phyloP scores from a whole-genome alignment of 2,113 vertebrate genomes.

The Lepidothrix coronata region DNA sequence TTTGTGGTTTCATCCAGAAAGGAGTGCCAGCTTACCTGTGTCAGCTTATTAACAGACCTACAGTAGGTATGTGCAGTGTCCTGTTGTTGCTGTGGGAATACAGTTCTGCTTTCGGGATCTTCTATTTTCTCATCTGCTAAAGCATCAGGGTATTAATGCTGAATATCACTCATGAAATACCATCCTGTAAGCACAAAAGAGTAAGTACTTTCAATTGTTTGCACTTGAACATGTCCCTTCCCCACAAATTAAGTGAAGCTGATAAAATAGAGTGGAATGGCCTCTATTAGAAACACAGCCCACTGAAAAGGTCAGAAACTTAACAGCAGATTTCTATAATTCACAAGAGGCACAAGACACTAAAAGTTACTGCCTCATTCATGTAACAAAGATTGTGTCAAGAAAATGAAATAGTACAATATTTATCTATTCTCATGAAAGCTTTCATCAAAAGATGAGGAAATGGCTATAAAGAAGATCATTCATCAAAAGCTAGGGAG shows the following conservation, averaged over 20 bases:
- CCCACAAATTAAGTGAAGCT: conserved; percentile 19
- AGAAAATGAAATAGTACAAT: conserved; percentile 50
- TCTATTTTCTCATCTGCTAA: not conserved
- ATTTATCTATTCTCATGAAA: conserved; percentile 37
- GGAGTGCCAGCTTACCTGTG: not conserved
- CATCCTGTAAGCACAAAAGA: not conserved
- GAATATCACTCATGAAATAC: not conserved
- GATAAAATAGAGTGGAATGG: conserved; percentile 26
- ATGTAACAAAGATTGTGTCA: conserved; percentile 45
- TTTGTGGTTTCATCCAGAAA: not conserved
- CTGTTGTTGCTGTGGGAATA: not conserved
- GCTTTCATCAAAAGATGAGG: conserved; percentile 27
- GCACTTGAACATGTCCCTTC: not conserved
- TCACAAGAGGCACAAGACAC: not conserved
- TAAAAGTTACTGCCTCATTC: conserved; percentile 35
- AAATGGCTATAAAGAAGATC: not conserved
- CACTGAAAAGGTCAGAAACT: conserved; percentile 43
- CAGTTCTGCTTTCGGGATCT: not conserved
- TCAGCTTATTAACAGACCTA: not conserved
- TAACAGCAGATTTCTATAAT: conserved; percentile 26
- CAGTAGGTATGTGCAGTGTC: not conserved
- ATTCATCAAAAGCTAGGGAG: not conserved
- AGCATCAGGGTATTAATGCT: not conserved
- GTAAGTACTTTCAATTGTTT: not conserved
- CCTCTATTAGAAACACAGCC: not conserved